Evolutionary conservation across 1,140 invertebrate species (phyloP).

Genomic region (Melitaea cinxia): DNA sequence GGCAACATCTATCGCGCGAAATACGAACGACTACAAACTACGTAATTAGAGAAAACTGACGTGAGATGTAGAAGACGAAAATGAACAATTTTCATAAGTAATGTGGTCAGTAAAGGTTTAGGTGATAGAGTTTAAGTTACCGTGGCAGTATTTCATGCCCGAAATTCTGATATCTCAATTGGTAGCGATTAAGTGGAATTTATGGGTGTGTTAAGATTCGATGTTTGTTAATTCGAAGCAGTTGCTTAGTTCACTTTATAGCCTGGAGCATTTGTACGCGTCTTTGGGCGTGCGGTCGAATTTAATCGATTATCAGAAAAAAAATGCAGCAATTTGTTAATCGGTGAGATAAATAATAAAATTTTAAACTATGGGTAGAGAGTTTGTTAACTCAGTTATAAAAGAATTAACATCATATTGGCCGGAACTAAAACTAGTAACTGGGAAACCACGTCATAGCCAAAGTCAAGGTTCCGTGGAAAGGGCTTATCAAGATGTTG

Average conservation of each 20-base stretch:
- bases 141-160: constrained; percentile 19
- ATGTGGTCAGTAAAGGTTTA: constrained; percentile 35
- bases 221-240: constrained; percentile 56
- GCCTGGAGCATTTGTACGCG: constrained; percentile 39
- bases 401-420: too few species aligned
- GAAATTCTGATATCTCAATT: constrained; percentile 70
- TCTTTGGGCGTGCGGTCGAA: constrained; percentile 24
- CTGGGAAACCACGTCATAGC: too few species aligned
- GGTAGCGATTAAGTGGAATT: constrained; percentile 56
- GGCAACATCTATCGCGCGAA: too few species aligned
- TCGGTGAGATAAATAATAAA: constrained; percentile 18
- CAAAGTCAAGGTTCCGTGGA: too few species aligned
- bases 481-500: too few species aligned
- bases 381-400: too few species aligned
- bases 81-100: too few species aligned
- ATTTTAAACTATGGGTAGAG: not conserved
- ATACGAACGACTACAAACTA: too few species aligned
- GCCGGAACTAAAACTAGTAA: too few species aligned
- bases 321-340: constrained; percentile 20
- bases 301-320: constrained; percentile 15
- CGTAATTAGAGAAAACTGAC: too few species aligned
- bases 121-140: constrained; percentile 43
- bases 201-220: constrained; percentile 56
- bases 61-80: too few species aligned
- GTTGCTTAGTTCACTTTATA: constrained; percentile 39